Base-by-base conservation (phyloP, 2,113 vertebrate species). In the Steatornis caripensis region DNA sequence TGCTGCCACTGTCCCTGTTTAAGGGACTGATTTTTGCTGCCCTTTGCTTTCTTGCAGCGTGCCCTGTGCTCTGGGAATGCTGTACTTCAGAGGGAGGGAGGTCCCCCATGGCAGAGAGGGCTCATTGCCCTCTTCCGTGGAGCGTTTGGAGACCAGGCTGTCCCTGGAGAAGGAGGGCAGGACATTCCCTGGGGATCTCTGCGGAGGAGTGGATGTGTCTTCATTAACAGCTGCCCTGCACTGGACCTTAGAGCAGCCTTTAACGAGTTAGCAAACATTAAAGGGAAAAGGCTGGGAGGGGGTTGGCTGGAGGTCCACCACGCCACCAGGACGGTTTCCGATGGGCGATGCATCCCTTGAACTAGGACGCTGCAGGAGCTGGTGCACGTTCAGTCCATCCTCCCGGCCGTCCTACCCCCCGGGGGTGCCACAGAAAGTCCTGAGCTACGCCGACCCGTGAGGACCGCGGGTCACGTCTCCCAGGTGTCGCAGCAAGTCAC, bases 331-430 rank as follows among this genome's bases (percentile, higher is more conserved):
- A 49, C 49, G 41, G 18, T 20, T 76, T 74, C 66, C 2, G 15
- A 0, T 17, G 9, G 12, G 13, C 0, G 5, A 21, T 11, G 7
- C 29, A 8, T n/a, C 76, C 61, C 60, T 41, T 37, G 32, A 80
- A 61, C 19, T 15, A 74, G 49, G 37, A 32, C 0, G 0, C 12
- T 91, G 62, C 37, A 93, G 69, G 48, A 87, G 18, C 21, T 70
- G 37, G 11, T 41, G 41, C 29, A 8, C 18, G 37, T 61, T 77
- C 0, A 0, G 23, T 66, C 27, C 39, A 16, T 37, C 27, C 16
- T 77, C n/a, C 34, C 0, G 1, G 5, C 19, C 0, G 1, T 53
- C 55, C 46, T 54, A 1, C 26, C 91, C 13, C 13, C 32, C 26
- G 30, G 43, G 24, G n/a, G 26, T 60, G 82, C 71, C 39, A 43